Conservation (phyloP, 2,888 invertebrate genomes). For the Tineola bisselliella region DNA sequence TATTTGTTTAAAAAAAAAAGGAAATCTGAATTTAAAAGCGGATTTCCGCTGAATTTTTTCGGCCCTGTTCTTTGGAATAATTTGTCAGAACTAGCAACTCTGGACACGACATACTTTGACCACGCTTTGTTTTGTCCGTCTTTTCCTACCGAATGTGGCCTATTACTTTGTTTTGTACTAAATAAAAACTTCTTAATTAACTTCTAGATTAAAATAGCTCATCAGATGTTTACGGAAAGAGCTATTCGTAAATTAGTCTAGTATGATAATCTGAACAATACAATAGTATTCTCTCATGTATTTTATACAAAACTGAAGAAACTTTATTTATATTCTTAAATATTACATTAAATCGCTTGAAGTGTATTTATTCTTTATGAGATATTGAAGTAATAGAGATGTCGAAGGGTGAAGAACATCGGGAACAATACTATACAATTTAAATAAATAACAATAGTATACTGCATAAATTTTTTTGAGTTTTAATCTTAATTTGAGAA, state of each 20-base stretch:
- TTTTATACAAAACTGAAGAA: background rate
- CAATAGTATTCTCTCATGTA: background rate
- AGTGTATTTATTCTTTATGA: too few relatives aligned
- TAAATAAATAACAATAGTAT: too few relatives aligned
- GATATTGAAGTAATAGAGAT: too few relatives aligned
- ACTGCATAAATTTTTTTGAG: too few relatives aligned
- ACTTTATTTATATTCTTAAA: background rate
- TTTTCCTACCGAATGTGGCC: constrained; percentile 17
- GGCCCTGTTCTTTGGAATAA: background rate
- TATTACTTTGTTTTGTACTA: constrained; percentile 31
- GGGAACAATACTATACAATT: too few relatives aligned
- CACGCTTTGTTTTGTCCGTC: constrained; percentile 9
- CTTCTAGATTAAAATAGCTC: constrained; percentile 11
- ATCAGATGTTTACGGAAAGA: background rate
- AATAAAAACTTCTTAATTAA: constrained; percentile 30
- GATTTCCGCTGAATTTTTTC: background rate
- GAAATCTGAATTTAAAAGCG: background rate
- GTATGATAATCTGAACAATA: background rate
- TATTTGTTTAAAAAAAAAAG: too few relatives aligned
- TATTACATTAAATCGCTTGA: too few relatives aligned
- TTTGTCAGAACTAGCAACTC: constrained; percentile 3
- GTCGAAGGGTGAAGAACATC: too few relatives aligned
- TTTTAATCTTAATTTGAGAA: too few relatives aligned
- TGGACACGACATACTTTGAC: background rate
- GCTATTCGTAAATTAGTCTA: background rate